Base-by-base conservation (phyloP, 2,888 invertebrate species). In the Junonia oenone region DNA sequence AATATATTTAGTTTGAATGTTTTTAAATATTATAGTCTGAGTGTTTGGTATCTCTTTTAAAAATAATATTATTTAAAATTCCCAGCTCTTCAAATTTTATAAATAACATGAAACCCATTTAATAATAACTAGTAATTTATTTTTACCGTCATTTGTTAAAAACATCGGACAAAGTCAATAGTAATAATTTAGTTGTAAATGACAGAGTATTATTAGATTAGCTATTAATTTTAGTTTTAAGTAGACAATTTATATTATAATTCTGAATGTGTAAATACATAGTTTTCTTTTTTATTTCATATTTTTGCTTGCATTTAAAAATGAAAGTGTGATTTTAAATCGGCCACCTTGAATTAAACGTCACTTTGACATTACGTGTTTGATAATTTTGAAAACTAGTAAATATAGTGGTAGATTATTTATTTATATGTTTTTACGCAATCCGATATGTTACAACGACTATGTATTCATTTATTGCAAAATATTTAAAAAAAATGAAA, bases 181-280 rank as follows among this genome's bases (percentile, higher is more conserved):
- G 31, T 48, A 40, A 46, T 45, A 51, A 33, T 43, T 35, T 53
- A 56, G 50, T 63, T 76, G 75, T 73, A 75, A 81, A 77, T 79
- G 78, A 72, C 63, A 56, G 69, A 84, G 85, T 85, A 85, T 85
- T 86, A 85, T 74, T 84, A 87, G 83, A 51, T 73, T 68, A 68
- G 65, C 68, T 55, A 55, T 66, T 71, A 71, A 72, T 59, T 45
- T 71, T 84, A 81, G 73, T 63, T 75, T 59, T 87, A 86, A 86
- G 85, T 86, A 85, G 84, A 69, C 69, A 81, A 78, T 73, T 75
- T 64, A 11, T 67, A 68, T 64, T 62, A 61, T 62, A 62, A 59
- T 61, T 63, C 59, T 46, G 54, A 50, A 50, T 51, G 52, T 48
- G 33, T 67, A 64, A 63, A 68, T 68, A 66, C n/a, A n/a, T n/a